Percentiles rank a stretch among this genome's conserved stretches.
Evolutionary conservation across 1,140 invertebrate genomes (phyloP).

Genomic region (Psilanteris sp.): DNA sequence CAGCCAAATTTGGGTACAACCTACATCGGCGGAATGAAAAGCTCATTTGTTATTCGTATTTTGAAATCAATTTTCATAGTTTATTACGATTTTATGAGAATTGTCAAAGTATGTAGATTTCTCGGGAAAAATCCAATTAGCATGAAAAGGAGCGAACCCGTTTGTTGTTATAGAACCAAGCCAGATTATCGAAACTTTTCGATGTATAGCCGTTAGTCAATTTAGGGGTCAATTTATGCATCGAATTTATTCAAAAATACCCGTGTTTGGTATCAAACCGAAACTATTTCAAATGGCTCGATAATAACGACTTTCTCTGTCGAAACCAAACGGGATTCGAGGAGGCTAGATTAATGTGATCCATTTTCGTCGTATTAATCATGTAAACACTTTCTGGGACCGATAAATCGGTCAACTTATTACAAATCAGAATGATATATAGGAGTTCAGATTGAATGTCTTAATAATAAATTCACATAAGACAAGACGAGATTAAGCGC

Average conservation of each 20-base stretch:
- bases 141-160: constrained; percentile 10
- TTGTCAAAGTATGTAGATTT: too few relatives aligned
- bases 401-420: constrained; percentile 22
- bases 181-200: constrained; percentile 5
- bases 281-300: constrained; percentile 22
- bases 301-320: constrained; percentile 41
- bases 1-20: constrained; percentile 19
- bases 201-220: too few relatives aligned
- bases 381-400: constrained; percentile 27
- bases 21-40: not conserved
- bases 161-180: constrained; percentile 13
- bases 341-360: constrained; percentile 24
- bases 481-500: constrained; percentile 9
- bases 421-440: constrained; percentile 32
- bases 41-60: constrained; percentile 14
- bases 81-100: constrained; percentile 10
- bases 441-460: constrained; percentile 18
- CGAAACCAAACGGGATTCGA: not conserved
- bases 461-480: constrained; percentile 37
- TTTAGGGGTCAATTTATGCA: constrained; percentile 28
- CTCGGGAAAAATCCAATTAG: constrained; percentile 18
- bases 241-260: constrained; percentile 16
- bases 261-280: too few relatives aligned
- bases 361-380: constrained; percentile 47
- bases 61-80: constrained; percentile 16